Base-by-base conservation (phyloP, 2,113 vertebrate species). In the Sylvilagus bachmani region DNA sequence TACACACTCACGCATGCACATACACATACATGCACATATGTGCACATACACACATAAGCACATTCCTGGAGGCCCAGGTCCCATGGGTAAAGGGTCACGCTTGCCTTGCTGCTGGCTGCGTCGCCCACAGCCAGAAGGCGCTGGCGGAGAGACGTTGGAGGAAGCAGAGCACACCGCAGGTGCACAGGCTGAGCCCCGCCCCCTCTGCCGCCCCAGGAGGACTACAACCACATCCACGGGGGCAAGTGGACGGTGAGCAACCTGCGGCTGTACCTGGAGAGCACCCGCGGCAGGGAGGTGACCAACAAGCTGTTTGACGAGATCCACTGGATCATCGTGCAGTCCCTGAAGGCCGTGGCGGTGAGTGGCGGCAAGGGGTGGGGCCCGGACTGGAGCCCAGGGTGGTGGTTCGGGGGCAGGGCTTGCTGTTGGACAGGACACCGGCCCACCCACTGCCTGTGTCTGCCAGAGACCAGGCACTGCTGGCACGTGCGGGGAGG, bases 221-320 rank as follows among this genome's bases (percentile, higher is more conserved):
- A 99, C 97, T 99, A 99, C 98, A 99, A 99, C 97, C 99, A 99
- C 29, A 99, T 99, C 90, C 99, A 99, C 0, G 99, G 99, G 51
- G 99, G 99, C 86, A 99, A 99, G 97, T 99, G 99, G 99, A 99
- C 99, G 0, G 99, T 99, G 96, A 99, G 98, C 96, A 99, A 99
- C 97, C 98, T 99, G 89, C 99, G 99, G 16, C 98, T 99, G 67
- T 99, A 99, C 97, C 98, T 99, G 95, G 99, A 99, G 98, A 99
- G 99, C 98, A 99, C 99, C 49, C 98, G 99, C 33, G 99, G 99
- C 78, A 99, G 98, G 96, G 99, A 99, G 88, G 99, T 99, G 97
- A 99, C 99, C 21, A 98, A 97, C 97, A 99, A 99, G 75, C 98
- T 99, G 62, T 99, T 99, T 55, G 99, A 99, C 94, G 99, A 99